Conservation (phyloP, 2,888 invertebrate species). For the Stenurella melanura region DNA sequence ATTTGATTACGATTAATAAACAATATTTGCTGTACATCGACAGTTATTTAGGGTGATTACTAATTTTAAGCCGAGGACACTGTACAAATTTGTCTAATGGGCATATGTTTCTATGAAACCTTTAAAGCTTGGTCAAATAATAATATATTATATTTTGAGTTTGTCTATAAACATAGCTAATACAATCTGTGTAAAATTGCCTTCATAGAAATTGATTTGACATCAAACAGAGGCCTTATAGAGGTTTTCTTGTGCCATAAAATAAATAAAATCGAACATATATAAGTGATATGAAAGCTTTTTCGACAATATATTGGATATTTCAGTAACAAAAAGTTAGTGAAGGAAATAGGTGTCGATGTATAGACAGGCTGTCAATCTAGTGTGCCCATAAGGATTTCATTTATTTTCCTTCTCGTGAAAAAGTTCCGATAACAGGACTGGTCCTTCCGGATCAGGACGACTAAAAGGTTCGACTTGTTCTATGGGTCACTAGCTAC, state of each 20-base stretch:
- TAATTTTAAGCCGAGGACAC: too few relatives aligned
- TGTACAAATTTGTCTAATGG: too few relatives aligned
- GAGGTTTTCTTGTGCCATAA: conserved; percentile 43
- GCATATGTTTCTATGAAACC: too few relatives aligned
- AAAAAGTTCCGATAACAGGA: conserved; percentile 65
- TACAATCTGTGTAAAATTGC: conserved; percentile 19
- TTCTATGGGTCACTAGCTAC: conserved; percentile 60
- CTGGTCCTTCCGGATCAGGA: conserved; percentile 60
- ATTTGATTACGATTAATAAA: too few relatives aligned
- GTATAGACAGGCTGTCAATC: conserved; percentile 62
- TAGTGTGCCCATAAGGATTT: conserved; percentile 65
- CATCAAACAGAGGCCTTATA: conserved; percentile 40
- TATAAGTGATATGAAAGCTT: conserved; percentile 49
- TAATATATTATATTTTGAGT: not conserved
- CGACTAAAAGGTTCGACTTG: conserved; percentile 58
- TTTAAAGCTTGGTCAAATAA: too few relatives aligned
- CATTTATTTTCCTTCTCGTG: conserved; percentile 64
- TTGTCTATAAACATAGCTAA: conserved; percentile 16
- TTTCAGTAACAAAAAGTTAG: conserved; percentile 50
- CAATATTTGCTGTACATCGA: too few relatives aligned
- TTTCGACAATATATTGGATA: conserved; percentile 52
- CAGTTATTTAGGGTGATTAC: too few relatives aligned
- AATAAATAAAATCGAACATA: conserved; percentile 50
- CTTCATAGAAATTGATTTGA: conserved; percentile 42
- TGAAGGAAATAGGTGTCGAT: conserved; percentile 56